Evolutionary conservation across 2,797 vertebrate species (phyloP).

Genomic region (Nyctalus aviator): DNA sequence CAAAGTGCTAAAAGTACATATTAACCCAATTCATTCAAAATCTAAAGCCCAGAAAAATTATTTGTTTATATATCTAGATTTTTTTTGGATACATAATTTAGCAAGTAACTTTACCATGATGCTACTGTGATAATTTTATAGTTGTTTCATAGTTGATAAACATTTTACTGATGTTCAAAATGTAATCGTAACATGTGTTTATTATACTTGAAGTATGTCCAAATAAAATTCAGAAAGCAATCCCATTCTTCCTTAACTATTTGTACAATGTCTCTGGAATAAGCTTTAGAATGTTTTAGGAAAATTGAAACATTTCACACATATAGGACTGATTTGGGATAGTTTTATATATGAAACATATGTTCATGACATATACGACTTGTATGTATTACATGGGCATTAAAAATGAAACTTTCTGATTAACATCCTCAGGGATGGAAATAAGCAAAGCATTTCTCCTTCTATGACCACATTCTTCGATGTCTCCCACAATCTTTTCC

Average conservation of each 20-base stretch:
- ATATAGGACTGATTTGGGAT: constrained; percentile 84
- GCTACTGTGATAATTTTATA: constrained; percentile 79
- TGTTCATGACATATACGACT: constrained; percentile 77
- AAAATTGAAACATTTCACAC: constrained; percentile 90
- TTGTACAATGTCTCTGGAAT: constrained; percentile 85
- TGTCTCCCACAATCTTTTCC: constrained; percentile 14
- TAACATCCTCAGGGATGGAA: constrained; percentile 56
- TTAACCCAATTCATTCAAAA: constrained; percentile 1
- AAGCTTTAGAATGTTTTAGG: constrained; percentile 86
- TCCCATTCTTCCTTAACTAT: constrained; percentile 82
- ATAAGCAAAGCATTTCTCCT: constrained; percentile 50
- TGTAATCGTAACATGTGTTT: constrained; percentile 83
- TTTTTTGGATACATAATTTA: constrained; percentile 68
- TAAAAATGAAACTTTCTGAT: constrained; percentile 77
- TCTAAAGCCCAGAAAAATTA: constrained; percentile 6
- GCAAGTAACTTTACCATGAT: constrained; percentile 67
- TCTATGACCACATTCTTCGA: constrained; percentile 38
- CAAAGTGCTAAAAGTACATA: constrained; percentile 1
- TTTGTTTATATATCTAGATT: constrained; percentile 60
- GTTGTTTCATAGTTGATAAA: constrained; percentile 84
- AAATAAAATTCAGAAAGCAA: constrained; percentile 85
- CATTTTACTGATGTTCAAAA: constrained; percentile 84
- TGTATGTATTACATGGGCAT: constrained; percentile 83
- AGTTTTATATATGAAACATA: constrained; percentile 86
- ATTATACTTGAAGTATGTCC: constrained; percentile 78